Evolutionary conservation across 2,797 vertebrate genomes (phyloP), one percentile per base, ranked within the genome.

Genomic region (Myotis planiceps): DNA sequence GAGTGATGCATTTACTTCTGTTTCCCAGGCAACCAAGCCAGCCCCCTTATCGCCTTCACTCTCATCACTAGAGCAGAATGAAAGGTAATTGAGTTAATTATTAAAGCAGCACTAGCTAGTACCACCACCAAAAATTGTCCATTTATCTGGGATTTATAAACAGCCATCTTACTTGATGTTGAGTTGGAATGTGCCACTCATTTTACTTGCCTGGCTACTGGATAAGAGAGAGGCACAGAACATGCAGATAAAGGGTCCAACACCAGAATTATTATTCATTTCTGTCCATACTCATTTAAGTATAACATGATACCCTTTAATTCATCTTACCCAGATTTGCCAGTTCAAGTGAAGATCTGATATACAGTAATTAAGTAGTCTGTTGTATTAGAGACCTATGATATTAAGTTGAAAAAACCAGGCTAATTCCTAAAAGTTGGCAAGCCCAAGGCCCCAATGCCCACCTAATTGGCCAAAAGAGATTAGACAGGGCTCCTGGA

Each of bases 41-140:
- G 76, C 49, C 88, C 95, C 95, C 89, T 98, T 97, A 97, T 34
- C 89, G 16, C 21, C 63, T 97, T 97, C 58, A 84, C 81, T 98
- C 97, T 97, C 86, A 97, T 94, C 92, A 97, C 88, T 95, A 96
- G 49, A 97, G 95, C 83, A 98, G 88, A 98, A 98, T 72, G 78
- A 98, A 98, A 98, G 96, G 97, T 98, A 98, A 97, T 79, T 97
- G 91, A 81, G 90, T 97, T 98, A 98, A 98, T 98, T 98, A 98
- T 97, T 94, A 94, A 95, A 97, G 94, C 76, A 97, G 90, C 60
- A 91, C 82, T 95, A 98, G 94, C 86, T 88, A 97, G 63, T 68
- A 93, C 81, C 66, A 92, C 85, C 89, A 97, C 69, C 79, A 84
- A 81, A 94, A 92, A 97, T 9, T 68, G 95, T 90, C 94, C 88